A percentile compares a stretch with the other conserved stretches of the same genome.
Evolutionary conservation across 2,113 vertebrate genomes (phyloP).

Genomic region (Elgaria multicarinata): DNA sequence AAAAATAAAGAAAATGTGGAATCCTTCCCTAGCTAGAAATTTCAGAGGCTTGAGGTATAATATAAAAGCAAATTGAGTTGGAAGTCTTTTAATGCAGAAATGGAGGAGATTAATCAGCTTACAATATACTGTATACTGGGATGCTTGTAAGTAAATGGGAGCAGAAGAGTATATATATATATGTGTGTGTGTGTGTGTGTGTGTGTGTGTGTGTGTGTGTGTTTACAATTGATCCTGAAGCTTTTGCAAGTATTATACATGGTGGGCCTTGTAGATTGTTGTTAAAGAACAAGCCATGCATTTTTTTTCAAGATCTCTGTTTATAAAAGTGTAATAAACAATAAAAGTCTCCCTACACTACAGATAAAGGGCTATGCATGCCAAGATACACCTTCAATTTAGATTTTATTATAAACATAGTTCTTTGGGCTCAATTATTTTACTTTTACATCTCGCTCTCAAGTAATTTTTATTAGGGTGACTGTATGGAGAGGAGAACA

Average conservation of each 20-base stretch:
- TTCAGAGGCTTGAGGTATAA: conserved; percentile 42
- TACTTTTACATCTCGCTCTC: not conserved
- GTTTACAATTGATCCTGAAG: not conserved
- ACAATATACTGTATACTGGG: conserved; percentile 18
- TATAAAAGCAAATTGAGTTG: conserved; percentile 16
- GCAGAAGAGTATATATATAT: accelerated
- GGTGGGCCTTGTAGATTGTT: not conserved
- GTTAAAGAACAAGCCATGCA: not conserved
- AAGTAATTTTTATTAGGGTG: not conserved
- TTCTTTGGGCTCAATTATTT: not conserved
- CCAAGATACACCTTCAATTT: not conserved
- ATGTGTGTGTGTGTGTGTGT: too few species aligned
- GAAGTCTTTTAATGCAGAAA: conserved; percentile 44
- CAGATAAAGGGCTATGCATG: not conserved
- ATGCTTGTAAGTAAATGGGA: conserved; percentile 22
- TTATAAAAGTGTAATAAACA: not conserved
- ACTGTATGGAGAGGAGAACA: too few species aligned
- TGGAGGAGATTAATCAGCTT: conserved; percentile 41
- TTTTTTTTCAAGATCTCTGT: not conserved
- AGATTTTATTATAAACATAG: conserved; percentile 1
- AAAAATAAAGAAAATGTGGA: conserved; percentile 17
- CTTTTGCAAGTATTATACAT: not conserved
- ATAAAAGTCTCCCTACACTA: not conserved
- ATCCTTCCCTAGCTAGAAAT: not conserved
- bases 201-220: not conserved